Conservation (phyloP, 2,888 invertebrate genomes). For the Metallyticus violacea region DNA sequence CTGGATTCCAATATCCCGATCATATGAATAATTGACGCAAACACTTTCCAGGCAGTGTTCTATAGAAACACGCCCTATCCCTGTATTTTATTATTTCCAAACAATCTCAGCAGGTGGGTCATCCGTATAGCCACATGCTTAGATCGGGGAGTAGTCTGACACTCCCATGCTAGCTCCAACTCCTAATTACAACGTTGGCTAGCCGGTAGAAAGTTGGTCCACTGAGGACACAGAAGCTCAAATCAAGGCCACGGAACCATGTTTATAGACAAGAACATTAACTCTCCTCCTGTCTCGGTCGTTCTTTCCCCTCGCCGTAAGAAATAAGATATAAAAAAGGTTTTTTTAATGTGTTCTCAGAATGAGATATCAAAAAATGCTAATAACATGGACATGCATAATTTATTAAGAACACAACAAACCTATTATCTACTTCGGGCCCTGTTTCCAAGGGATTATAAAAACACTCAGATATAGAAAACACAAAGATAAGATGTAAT, state of each 20-base stretch:
- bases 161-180: background rate
- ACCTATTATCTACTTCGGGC: background rate
- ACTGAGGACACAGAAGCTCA: background rate
- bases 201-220: background rate
- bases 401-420: background rate
- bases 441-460: background rate
- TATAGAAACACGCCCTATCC: background rate
- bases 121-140: background rate
- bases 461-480: background rate
- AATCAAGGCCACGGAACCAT: background rate
- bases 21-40: background rate
- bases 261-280: background rate
- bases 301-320: background rate
- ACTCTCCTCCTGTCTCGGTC: background rate
- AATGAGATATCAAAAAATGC: background rate
- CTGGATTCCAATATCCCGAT: background rate
- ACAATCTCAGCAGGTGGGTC: conserved; percentile 6
- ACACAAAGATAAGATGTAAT: background rate
- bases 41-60: background rate
- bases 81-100: background rate
- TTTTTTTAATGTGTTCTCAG: background rate
- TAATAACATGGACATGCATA: conserved; percentile 5
- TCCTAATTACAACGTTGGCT: conserved; percentile 5
- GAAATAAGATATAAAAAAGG: background rate
- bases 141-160: background rate